These are phyloP conservation scores for Elymnias hypermnestra DNA, from an alignment of 1,140 invertebrate genomes.

Conservation along the genomic window DNA sequence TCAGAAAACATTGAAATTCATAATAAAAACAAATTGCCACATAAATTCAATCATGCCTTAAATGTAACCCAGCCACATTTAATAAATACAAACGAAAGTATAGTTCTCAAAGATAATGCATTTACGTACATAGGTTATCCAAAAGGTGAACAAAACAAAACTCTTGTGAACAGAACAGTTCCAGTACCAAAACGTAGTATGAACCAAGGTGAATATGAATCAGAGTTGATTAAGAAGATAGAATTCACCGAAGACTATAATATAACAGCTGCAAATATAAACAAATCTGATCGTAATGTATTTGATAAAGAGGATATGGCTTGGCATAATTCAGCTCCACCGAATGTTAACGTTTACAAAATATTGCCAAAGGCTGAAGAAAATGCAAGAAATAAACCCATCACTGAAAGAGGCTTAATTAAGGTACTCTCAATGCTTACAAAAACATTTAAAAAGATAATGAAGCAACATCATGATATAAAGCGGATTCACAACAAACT, in stretches of 20 bases:
- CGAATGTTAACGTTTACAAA: conserved; percentile 35
- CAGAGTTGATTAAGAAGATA: conserved; percentile 33
- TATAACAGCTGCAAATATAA: conserved; percentile 25
- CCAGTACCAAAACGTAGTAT: conserved; percentile 38
- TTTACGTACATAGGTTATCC: not conserved
- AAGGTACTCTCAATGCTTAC: conserved; percentile 59
- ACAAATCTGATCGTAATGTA: conserved; percentile 34
- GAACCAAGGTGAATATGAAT: conserved; percentile 29
- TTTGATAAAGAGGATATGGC: conserved; percentile 36
- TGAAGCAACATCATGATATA: conserved; percentile 59
- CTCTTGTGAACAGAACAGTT: conserved; percentile 6
- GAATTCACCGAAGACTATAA: conserved; percentile 33
- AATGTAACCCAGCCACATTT: no score
- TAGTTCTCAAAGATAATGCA: not conserved
- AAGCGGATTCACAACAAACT: conserved; percentile 46
- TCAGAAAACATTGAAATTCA: not conserved
- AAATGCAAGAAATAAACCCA: conserved; percentile 26
- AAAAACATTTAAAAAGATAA: conserved; percentile 61
- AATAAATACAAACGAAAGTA: not conserved
- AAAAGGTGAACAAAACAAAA: not conserved
- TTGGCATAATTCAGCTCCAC: conserved; percentile 37
- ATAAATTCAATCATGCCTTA: no score
- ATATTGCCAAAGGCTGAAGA: conserved; percentile 35
- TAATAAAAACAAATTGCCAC: not conserved
- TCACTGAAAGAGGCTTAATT: conserved; percentile 51